Conservation (phyloP, 2,888 invertebrate species). For the Leuctra nigra region DNA sequence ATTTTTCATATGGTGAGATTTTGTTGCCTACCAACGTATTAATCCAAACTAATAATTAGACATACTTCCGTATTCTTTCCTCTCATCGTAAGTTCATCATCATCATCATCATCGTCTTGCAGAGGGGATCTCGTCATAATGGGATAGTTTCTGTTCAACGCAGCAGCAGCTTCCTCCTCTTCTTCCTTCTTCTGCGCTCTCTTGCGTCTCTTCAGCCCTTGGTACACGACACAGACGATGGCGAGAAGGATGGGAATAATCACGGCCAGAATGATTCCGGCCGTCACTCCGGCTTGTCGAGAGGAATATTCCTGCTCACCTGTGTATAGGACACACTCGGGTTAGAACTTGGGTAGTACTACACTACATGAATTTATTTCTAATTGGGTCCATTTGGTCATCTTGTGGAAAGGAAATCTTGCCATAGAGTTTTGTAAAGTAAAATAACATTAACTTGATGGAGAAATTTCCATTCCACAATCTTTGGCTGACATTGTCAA, state of each 20-base stretch:
- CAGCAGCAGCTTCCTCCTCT: background rate
- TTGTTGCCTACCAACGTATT: no score
- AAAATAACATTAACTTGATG: conserved; percentile 27
- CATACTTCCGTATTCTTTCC: no score
- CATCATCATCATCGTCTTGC: background rate
- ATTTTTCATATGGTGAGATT: no score
- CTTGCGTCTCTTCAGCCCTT: conserved; percentile 31
- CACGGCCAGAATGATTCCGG: conserved; percentile 68
- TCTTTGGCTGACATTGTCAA: conserved; percentile 12
- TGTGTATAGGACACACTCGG: no score
- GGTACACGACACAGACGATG: conserved; percentile 59
- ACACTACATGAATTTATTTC: background rate
- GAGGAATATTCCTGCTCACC: conserved; percentile 75
- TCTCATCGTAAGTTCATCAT: background rate
- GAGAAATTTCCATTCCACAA: conserved; percentile 45
- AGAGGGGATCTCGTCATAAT: no score
- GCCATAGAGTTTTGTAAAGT: conserved; percentile 30
- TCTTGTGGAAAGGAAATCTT: conserved; percentile 30
- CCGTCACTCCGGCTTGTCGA: conserved; percentile 66
- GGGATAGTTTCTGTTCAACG: background rate
- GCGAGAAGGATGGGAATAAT: conserved; percentile 67
- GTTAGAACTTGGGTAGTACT: background rate
- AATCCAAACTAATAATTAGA: no score
- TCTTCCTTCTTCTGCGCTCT: background rate
- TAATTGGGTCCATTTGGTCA: background rate